Percentiles rank a stretch among this genome's conserved stretches.
phyloP scores from a whole-genome alignment of 1,140 invertebrate genomes.

The Idris sp. region DNA sequence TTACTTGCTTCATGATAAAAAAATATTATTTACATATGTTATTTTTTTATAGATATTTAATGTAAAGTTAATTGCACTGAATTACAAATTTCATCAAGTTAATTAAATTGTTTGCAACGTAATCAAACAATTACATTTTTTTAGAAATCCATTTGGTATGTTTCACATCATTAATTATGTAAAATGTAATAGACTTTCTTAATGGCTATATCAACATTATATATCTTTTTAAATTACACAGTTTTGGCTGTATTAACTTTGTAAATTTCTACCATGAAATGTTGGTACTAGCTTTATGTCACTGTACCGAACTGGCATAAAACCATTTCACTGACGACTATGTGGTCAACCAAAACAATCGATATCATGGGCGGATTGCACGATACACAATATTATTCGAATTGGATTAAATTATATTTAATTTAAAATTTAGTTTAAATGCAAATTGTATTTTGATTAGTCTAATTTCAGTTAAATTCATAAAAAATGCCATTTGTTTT shows the following conservation, averaged over 20 bases:
- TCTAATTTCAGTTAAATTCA: no score
- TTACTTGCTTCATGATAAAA: no score
- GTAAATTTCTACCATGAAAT: slow-evolving; percentile 31
- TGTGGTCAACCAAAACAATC: slow-evolving; percentile 58
- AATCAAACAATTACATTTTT: no score
- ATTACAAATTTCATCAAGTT: no score
- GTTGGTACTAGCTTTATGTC: slow-evolving; percentile 20
- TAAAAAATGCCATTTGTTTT: no score
- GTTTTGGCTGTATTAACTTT: slow-evolving; percentile 29
- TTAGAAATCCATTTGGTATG: no score
- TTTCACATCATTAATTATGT: neutral
- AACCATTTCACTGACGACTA: slow-evolving; percentile 46
- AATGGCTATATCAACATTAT: slow-evolving; percentile 12
- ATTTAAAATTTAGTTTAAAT: slow-evolving; percentile 5
- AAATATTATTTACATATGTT: no score
- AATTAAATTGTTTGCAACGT: no score
- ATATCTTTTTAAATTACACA: slow-evolving; percentile 28
- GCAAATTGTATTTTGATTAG: no score
- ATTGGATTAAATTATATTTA: slow-evolving; percentile 37
- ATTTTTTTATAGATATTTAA: no score
- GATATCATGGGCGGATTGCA: slow-evolving; percentile 32
- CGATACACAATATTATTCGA: slow-evolving; percentile 15
- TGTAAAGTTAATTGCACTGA: no score
- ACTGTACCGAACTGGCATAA: slow-evolving; percentile 32
- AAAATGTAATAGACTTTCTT: neutral